Evolutionary conservation across 2,797 vertebrate species (phyloP).

Genomic region (Tinamus major): DNA sequence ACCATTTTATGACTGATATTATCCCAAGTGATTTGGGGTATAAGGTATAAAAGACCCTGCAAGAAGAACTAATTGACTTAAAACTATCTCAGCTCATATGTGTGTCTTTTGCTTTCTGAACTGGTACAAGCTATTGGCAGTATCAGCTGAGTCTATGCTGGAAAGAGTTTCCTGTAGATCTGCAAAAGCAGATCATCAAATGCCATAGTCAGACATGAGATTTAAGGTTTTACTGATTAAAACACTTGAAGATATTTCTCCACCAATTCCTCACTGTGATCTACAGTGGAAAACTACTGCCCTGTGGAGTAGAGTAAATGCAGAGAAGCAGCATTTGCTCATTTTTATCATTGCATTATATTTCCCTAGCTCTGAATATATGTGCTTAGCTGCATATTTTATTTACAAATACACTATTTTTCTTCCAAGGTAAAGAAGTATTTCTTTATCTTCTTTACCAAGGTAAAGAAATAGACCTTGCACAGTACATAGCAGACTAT

Average conservation of each 20-base stretch:
- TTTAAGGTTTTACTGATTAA: background rate
- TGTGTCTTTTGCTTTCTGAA: background rate
- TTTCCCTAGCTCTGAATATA: background rate
- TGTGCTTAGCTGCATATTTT: background rate
- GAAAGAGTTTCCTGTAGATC: background rate
- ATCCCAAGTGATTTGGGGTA: too few species aligned
- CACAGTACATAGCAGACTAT: background rate
- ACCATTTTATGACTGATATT: too few species aligned
- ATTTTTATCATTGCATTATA: background rate
- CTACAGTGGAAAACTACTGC: background rate
- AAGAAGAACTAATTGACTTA: too few species aligned
- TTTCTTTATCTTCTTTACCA: too few species aligned
- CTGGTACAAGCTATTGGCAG: background rate
- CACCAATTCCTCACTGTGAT: background rate
- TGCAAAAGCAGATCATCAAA: background rate
- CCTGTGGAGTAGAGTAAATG: background rate
- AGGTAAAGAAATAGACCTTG: background rate
- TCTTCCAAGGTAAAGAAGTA: background rate
- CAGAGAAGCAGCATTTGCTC: background rate
- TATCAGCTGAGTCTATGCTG: background rate
- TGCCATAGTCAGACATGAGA: background rate
- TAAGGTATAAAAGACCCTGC: too few species aligned
- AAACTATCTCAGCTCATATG: too few species aligned
- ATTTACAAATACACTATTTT: background rate
- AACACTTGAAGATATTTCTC: background rate